phyloP scores from a whole-genome alignment of 2,797 vertebrate species.

The Chloroceryle amazona region DNA sequence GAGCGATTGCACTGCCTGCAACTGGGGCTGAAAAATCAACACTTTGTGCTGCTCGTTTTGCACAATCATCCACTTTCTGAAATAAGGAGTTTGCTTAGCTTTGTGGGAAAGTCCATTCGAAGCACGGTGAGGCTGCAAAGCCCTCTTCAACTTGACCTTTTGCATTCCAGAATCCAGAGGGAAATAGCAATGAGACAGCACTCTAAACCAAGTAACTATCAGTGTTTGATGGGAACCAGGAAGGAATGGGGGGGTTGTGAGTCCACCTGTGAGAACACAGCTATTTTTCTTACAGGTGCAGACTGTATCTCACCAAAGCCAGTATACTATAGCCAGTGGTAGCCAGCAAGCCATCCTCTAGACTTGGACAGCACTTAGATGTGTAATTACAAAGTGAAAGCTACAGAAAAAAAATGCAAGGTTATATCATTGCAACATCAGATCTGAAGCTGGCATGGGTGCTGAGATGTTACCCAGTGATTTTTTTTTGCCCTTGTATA shows the following conservation, averaged over 20 bases:
- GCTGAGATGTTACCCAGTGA: not conserved
- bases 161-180: too few relatives aligned
- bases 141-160: not conserved
- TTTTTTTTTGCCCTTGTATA: not conserved
- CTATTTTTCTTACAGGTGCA: not conserved
- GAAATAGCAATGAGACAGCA: not conserved
- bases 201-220: not conserved
- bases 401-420: not conserved
- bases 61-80: not conserved
- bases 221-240: accelerated
- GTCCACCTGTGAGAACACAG: not conserved
- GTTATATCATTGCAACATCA: too few relatives aligned
- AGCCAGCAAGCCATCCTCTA: not conserved
- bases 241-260: not conserved
- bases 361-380: not conserved
- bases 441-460: not conserved
- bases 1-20: not conserved
- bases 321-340: too few relatives aligned
- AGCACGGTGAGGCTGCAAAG: not conserved
- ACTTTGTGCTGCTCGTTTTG: not conserved
- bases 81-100: not conserved
- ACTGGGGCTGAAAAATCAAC: not conserved
- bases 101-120: not conserved
- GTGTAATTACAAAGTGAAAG: not conserved
- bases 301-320: not conserved